Base-by-base conservation (phyloP, 2,113 vertebrate genomes). In the Apeltes quadracus region DNA sequence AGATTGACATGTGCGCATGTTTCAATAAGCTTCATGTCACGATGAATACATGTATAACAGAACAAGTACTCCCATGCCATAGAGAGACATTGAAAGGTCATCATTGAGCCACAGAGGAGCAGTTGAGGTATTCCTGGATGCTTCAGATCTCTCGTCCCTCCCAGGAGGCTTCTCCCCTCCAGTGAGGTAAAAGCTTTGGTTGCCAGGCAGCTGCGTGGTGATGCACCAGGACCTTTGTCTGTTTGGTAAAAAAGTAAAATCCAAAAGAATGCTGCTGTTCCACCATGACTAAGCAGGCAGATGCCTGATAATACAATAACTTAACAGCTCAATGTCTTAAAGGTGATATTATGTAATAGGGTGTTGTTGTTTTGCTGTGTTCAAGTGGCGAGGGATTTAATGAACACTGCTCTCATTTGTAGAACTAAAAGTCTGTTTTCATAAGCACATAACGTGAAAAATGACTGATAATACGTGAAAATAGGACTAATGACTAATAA, bases 81-180 rank as follows among this genome's bases (percentile, higher is more conserved):
- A 56, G 22, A 72, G 41, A 29, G 51, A 66, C 38, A 53, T 29
- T 5, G 32, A 53, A 36, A 70, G 18, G 14, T 63, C 27, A 15
- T 55, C 13, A 53, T 10, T 5, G 14, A 69, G 13, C n/a, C 1
- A 20, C 41, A 61, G 6, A 32, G 36, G 20, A 69, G 50, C 14
- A 25, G 46, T 20, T 1, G 18, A 71, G 39, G 18, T 68, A 51
- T 63, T 78, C 10, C 55, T 59, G 23, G 46, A 61, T 9, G 39
- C 62, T 44, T 63, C 44, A 16, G 56, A 76, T 72, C 68, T 64
- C 0, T 23, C 51, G 51, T 34, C 53, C 50, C 32, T 29, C 62
- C 50, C 39, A 43, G 61, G 56, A 78, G 69, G 65, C 66, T 66
- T 56, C n/a, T 41, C 12, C 58, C 65, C 34, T 68, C 16, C 46